These are phyloP conservation scores for Drosophila monieri DNA, from an alignment of 2,888 invertebrate genomes.

Conservation along the genomic window DNA sequence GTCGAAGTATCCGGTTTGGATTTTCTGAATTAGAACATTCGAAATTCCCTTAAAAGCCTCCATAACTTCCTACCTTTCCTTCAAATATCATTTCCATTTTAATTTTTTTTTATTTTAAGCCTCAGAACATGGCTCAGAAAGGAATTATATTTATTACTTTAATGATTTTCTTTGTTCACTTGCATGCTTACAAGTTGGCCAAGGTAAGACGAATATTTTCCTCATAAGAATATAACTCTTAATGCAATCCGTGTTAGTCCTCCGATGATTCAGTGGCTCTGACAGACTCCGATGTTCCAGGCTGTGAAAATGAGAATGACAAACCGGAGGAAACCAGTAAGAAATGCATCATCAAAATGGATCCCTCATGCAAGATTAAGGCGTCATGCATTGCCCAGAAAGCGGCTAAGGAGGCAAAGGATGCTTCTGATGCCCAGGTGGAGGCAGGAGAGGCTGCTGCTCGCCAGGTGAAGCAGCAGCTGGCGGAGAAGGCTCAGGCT, in stretches of 20 bases:
- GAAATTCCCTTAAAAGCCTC: not conserved
- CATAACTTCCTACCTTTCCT: not conserved
- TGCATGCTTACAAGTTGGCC: conserved; percentile 8
- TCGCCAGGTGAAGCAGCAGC: conserved; percentile 89
- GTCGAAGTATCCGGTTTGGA: not conserved
- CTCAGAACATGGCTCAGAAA: not conserved
- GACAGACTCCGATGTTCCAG: not conserved
- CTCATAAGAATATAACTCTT: not conserved
- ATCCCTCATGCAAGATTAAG: conserved; percentile 81
- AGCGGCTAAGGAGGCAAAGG: conserved; percentile 89
- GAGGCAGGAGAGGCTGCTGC: conserved; percentile 89
- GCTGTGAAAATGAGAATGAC: not conserved
- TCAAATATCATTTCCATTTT: not conserved
- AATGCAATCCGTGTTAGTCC: not conserved
- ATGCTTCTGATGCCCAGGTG: conserved; percentile 90
- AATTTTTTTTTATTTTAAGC: not conserved
- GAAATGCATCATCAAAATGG: conserved; percentile 17
- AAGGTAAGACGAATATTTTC: not conserved
- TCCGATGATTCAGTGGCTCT: not conserved
- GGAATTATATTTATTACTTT: not conserved
- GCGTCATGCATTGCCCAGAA: conserved; percentile 89
- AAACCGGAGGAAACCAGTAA: not conserved
- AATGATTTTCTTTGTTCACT: not conserved
- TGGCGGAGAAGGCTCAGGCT: conserved; percentile 89
- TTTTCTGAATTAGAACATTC: not conserved